Base-by-base conservation (phyloP, 2,888 invertebrate species). In the Trissolcus japonicus region DNA sequence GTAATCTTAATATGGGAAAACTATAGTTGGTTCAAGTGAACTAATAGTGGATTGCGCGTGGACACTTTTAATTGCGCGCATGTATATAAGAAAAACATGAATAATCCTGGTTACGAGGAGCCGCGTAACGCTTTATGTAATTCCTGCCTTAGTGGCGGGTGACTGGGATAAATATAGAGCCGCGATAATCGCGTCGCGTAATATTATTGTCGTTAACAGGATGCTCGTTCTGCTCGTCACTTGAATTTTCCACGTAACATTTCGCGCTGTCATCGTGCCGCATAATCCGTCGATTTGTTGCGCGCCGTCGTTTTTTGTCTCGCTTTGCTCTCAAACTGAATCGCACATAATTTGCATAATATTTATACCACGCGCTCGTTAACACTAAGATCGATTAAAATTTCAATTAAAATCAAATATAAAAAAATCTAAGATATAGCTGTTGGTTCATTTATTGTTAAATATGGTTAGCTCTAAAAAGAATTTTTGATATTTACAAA, bases 121-220 rank as follows among this genome's bases (percentile, higher is more conserved):
- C 56, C 69, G 65, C 77, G 77, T 80, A 80, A 80, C 73, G 53
- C 56, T 74, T 80, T 80, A 80, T 74, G 74, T 81, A 80, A 80
- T 74, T 72, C 21, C 53, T 77, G 77, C 79, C 78, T 79, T 79
- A 79, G 68, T 74, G 76, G 67, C 68, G 62, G 72, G 48, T 16
- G 61, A 78, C 78, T 75, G 51, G 21, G 77, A 74, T 74, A 74
- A 78, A 78, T 78, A 78, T 78, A 78, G 78, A 65, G 60, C 51
- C 54, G 14, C 71, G 74, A 78, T 71, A 78, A 74, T 73, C 73
- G 68, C 67, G 63, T 68, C 68, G 68, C 73, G 77, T 71, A 78
- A 75, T 78, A 75, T 78, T 75, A 75, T 72, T 67, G 75, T 78
- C 72, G 75, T 75, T 78, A 78, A 78, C 74, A 78, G 75, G 78